Conservation (phyloP, 2,888 invertebrate species). For the Eupsilia transversa region DNA sequence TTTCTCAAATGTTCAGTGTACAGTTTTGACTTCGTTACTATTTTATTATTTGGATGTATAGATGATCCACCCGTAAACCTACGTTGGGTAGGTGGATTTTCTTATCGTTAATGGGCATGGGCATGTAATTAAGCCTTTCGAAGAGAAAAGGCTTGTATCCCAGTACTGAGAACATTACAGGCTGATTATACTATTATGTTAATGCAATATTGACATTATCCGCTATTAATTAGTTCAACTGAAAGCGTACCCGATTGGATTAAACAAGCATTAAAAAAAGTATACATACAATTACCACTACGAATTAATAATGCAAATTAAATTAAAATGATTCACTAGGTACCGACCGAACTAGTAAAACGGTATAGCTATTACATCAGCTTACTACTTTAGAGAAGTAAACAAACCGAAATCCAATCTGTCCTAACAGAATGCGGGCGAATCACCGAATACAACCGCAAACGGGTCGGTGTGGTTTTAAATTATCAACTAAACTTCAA, state of each 20-base stretch:
- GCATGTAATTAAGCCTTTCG: too few relatives aligned
- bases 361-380: conserved; percentile 14
- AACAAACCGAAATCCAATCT: conserved; percentile 39
- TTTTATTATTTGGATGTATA: too few relatives aligned
- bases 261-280: not conserved
- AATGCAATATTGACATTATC: not conserved
- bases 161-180: too few relatives aligned
- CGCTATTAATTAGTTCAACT: not conserved
- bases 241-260: not conserved
- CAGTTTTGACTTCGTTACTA: too few relatives aligned
- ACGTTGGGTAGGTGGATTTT: not conserved
- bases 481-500: conserved; percentile 16
- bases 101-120: too few relatives aligned
- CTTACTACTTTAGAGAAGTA: conserved; percentile 24
- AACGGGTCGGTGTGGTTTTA: conserved; percentile 13
- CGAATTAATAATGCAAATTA: not conserved
- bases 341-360: not conserved
- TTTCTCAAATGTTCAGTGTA: too few relatives aligned
- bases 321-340: not conserved
- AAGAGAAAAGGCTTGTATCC: too few relatives aligned
- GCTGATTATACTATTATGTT: not conserved
- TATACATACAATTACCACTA: not conserved
- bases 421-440: conserved; percentile 39
- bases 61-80: not conserved
- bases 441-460: conserved; percentile 25